Conservation (phyloP, 2,797 vertebrate genomes). For the Ptychobarbus kaznakovi region DNA sequence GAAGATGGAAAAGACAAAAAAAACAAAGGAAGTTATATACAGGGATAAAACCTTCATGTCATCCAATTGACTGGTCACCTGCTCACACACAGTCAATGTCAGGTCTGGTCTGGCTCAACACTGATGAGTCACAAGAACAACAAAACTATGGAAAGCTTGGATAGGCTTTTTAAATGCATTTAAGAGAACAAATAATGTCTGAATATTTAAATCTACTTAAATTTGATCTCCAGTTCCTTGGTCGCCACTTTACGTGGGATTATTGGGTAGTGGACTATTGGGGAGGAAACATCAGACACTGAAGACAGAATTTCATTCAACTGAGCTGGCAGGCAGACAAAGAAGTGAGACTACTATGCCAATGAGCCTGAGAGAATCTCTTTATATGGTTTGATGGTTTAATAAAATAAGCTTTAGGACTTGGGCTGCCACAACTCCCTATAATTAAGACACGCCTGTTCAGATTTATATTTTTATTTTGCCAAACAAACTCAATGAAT, state of each 20-base stretch:
- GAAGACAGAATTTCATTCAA: conserved; percentile 2
- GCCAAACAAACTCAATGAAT: background rate
- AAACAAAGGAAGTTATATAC: background rate
- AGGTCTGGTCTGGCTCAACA: too few species aligned
- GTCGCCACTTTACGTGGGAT: background rate
- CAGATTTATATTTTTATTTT: background rate
- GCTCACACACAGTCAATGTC: too few species aligned
- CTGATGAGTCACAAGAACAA: too few species aligned
- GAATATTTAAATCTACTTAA: background rate
- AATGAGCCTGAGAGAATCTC: background rate
- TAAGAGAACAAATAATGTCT: background rate
- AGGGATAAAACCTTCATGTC: background rate
- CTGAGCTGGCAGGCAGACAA: background rate
- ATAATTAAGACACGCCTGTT: conserved; percentile 17
- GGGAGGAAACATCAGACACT: background rate
- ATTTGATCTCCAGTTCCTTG: background rate
- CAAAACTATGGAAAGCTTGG: background rate
- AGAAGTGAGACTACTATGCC: background rate
- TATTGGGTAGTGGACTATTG: background rate
- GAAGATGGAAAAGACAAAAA: background rate
- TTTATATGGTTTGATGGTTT: conserved; percentile 3
- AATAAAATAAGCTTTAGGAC: background rate
- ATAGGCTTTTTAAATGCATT: background rate
- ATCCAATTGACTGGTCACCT: background rate
- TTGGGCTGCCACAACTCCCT: conserved; percentile 9